Conservation (phyloP, 2,888 invertebrate species). For the Eustalomyia histrio region DNA sequence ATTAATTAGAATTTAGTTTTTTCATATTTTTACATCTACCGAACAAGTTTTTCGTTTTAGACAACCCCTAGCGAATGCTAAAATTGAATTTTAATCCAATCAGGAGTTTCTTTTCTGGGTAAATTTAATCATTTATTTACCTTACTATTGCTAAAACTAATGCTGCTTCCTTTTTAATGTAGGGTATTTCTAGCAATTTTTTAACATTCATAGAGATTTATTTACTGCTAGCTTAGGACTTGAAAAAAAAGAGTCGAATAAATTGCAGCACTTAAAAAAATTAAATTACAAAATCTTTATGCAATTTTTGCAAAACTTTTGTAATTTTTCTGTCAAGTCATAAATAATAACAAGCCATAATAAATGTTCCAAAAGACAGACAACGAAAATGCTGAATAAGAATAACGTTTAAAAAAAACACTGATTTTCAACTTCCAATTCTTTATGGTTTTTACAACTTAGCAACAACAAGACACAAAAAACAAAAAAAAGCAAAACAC, state of each 20-base stretch:
- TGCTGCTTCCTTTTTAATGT: no score
- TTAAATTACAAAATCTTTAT: background rate
- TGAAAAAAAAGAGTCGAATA: background rate
- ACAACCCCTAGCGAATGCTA: no score
- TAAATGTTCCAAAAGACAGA: background rate
- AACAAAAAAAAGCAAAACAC: conserved; percentile 5
- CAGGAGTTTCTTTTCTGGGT: no score
- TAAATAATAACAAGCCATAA: conserved; percentile 30
- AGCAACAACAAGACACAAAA: background rate
- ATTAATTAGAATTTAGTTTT: no score
- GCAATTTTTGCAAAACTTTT: background rate
- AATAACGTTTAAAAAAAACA: background rate
- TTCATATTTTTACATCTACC: no score
- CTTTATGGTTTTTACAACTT: conserved; percentile 10
- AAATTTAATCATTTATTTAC: no score
- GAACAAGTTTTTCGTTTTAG: no score
- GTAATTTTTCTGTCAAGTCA: conserved; percentile 33
- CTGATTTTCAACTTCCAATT: background rate
- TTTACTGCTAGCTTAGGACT: background rate
- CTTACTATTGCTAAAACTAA: no score
- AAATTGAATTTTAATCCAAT: no score
- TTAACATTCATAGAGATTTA: background rate
- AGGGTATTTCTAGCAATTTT: background rate
- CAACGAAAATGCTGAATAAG: background rate
- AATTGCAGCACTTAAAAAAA: conserved; percentile 17